phyloP scores from a whole-genome alignment of 2,797 vertebrate species.

The Rhinichthys osculus region DNA sequence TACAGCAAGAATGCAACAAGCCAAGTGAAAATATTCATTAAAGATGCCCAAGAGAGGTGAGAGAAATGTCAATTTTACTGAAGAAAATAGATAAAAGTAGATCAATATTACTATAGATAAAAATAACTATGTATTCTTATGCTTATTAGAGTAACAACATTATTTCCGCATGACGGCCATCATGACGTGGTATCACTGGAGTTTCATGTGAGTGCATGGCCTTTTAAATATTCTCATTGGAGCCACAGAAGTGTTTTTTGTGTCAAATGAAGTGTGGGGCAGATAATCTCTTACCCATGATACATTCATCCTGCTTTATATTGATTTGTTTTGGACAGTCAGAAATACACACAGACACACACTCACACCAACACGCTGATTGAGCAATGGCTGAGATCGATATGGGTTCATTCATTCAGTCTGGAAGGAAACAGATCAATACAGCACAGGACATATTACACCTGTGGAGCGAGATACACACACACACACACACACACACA shows the following conservation, averaged over 20 bases:
- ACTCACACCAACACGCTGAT: constrained; percentile 14
- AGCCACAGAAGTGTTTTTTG: constrained; percentile 20
- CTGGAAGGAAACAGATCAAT: constrained; percentile 47
- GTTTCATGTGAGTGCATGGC: not conserved
- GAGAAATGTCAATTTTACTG: not conserved
- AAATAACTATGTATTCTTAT: not conserved
- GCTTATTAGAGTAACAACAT: not conserved
- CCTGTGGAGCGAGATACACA: constrained; percentile 11
- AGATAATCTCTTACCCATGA: constrained; percentile 37
- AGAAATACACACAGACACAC: constrained; percentile 25
- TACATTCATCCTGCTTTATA: constrained; percentile 31
- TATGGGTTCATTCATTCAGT: constrained; percentile 26
- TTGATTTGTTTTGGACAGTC: constrained; percentile 39
- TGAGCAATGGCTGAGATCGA: constrained; percentile 36
- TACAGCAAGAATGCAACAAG: not conserved
- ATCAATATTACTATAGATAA: not conserved
- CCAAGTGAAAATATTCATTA: not conserved
- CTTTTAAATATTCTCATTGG: not conserved
- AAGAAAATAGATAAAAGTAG: not conserved
- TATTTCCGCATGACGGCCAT: not conserved
- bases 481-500: constrained; percentile 4
- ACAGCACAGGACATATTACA: constrained; percentile 28
- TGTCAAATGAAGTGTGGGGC: constrained; percentile 28
- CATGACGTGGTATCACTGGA: not conserved
- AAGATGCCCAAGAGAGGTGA: not conserved